These are phyloP conservation scores for Punctoribates punctum DNA, from an alignment of 2,888 invertebrate species.

Conservation along the genomic window DNA sequence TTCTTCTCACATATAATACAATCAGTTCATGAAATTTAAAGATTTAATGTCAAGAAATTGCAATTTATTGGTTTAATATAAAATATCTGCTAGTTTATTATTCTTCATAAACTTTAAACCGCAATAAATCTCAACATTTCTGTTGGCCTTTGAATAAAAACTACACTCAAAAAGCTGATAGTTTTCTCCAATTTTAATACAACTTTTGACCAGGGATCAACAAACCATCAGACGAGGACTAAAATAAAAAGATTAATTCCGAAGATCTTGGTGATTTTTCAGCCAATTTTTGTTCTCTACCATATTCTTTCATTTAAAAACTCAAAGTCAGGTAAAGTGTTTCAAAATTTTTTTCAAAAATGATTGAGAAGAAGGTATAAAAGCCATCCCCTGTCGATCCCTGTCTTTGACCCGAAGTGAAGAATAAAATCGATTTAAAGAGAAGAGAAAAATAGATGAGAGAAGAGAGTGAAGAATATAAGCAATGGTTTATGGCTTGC, in stretches of 20 bases:
- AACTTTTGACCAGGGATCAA: too few relatives aligned
- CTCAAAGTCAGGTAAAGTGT: too few relatives aligned
- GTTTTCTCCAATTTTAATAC: neutral
- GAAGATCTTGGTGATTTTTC: too few relatives aligned
- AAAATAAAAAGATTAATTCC: too few relatives aligned
- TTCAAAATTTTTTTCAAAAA: too few relatives aligned
- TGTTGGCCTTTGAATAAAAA: slow-evolving; percentile 18
- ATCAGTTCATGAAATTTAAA: slow-evolving; percentile 30
- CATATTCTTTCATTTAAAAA: too few relatives aligned
- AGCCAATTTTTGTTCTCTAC: too few relatives aligned
- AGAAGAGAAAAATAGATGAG: neutral
- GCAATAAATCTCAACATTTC: slow-evolving; percentile 18
- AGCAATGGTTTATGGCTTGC: neutral
- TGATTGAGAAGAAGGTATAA: too few relatives aligned
- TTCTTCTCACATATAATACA: slow-evolving; percentile 18
- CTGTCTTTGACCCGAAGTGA: too few relatives aligned
- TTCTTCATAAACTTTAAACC: slow-evolving; percentile 4
- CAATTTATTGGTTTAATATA: neutral
- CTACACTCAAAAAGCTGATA: neutral
- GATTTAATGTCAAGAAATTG: slow-evolving; percentile 30
- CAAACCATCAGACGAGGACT: too few relatives aligned
- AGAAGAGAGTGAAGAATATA: neutral
- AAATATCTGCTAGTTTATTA: neutral
- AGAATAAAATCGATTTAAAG: too few relatives aligned
- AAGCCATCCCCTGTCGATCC: too few relatives aligned